Conservation (phyloP, 2,888 invertebrate species). For the Leptinotarsa haldemani region DNA sequence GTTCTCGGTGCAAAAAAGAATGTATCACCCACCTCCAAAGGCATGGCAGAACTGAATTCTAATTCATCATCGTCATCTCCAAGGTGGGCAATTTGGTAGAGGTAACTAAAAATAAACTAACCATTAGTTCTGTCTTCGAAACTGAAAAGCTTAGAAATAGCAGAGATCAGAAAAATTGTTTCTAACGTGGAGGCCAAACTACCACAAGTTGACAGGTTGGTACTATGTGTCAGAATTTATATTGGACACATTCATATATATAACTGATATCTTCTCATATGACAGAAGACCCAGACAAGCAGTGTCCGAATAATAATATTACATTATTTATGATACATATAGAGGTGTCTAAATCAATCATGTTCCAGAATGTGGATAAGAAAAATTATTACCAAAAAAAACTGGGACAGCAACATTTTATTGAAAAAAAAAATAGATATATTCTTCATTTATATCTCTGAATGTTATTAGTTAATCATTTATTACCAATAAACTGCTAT, state of each 20-base stretch:
- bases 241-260: slow-evolving; percentile 28
- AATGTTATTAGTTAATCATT: no score
- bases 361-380: no score
- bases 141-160: no score
- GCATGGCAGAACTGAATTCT: slow-evolving; percentile 98
- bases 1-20: slow-evolving; percentile 98
- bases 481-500: no score
- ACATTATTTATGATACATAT: not conserved
- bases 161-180: slow-evolving; percentile 10
- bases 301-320: not conserved
- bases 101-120: slow-evolving; percentile 72
- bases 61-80: slow-evolving; percentile 99
- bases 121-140: not conserved
- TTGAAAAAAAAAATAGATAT: no score
- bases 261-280: slow-evolving; percentile 3
- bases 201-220: slow-evolving; percentile 40
- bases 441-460: no score
- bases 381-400: no score
- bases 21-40: slow-evolving; percentile 97
- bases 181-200: slow-evolving; percentile 46
- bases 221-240: slow-evolving; percentile 42
- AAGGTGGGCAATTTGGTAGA: slow-evolving; percentile 99
- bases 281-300: slow-evolving; percentile 14
- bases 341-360: no score
- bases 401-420: no score